Percentiles rank a stretch among this genome's conserved stretches.
Conservation (phyloP, 2,797 vertebrate genomes). For the Selene dorsalis region DNA sequence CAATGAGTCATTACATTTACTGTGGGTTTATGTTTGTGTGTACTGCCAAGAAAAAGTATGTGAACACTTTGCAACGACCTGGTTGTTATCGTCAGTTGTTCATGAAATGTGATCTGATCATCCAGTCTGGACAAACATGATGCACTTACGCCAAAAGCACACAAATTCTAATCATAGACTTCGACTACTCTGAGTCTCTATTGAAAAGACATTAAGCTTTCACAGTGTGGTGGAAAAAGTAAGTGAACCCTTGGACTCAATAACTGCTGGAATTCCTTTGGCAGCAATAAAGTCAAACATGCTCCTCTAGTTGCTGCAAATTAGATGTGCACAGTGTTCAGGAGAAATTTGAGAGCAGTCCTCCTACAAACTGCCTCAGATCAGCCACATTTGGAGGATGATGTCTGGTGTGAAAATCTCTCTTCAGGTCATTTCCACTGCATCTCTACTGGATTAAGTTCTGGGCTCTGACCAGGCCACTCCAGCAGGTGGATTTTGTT, state of each 20-base stretch:
- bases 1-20: slow-evolving; percentile 13
- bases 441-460: not conserved
- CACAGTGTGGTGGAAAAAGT: not conserved
- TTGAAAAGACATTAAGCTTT: not conserved
- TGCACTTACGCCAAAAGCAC: no score
- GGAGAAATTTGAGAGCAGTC: not conserved
- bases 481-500: not conserved
- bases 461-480: not conserved
- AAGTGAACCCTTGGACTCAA: no score
- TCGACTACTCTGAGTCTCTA: not conserved
- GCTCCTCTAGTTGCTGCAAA: no score
- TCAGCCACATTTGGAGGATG: not conserved
- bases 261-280: no score
- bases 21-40: slow-evolving; percentile 13
- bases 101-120: not conserved
- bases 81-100: not conserved
- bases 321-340: no score
- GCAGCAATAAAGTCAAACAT: no score
- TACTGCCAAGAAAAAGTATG: not conserved
- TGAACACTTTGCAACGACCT: not conserved
- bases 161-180: no score
- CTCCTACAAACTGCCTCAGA: not conserved
- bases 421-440: not conserved
- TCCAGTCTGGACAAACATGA: not conserved
- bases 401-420: not conserved